Percentiles rank a stretch among this genome's conserved stretches.
These are phyloP conservation scores for Ranitomeya variabilis DNA, from an alignment of 2,113 vertebrate species.

Conservation along the genomic window DNA sequence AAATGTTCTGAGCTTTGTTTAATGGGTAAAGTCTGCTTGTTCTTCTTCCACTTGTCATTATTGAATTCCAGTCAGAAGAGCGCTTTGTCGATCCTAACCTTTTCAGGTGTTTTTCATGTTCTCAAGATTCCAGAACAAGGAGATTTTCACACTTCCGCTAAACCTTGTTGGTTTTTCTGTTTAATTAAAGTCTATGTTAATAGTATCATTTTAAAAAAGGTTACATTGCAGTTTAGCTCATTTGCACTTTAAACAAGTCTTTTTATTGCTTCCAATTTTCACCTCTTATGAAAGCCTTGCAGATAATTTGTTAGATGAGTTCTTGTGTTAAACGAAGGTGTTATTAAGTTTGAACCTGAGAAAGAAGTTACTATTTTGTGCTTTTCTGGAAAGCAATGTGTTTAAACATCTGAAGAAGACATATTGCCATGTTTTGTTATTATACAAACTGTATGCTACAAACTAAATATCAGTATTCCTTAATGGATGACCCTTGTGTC, in stretches of 20 bases:
- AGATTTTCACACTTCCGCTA: not conserved
- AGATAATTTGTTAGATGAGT: not conserved
- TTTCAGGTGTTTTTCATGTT: not conserved
- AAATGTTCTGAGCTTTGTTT: conserved; percentile 37
- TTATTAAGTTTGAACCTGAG: not conserved
- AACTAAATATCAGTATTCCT: too few relatives aligned
- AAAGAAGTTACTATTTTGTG: conserved; percentile 2
- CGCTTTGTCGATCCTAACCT: not conserved
- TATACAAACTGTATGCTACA: not conserved
- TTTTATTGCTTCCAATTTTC: conserved; percentile 27
- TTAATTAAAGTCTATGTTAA: not conserved
- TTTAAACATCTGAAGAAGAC: not conserved
- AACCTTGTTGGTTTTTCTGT: conserved; percentile 18
- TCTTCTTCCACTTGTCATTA: not conserved
- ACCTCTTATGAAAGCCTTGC: conserved; percentile 3
- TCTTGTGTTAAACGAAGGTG: not conserved
- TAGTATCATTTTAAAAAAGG: conserved; percentile 5
- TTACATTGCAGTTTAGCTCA: conserved; percentile 21
- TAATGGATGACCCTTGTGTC: too few relatives aligned
- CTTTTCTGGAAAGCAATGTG: not conserved
- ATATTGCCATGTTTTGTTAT: not conserved
- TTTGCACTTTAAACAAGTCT: conserved; percentile 34
- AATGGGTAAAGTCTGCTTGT: conserved; percentile 4
- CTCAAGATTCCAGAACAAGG: not conserved
- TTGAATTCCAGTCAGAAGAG: not conserved